Base-by-base conservation (phyloP, 2,797 vertebrate genomes). In the Ptychadena robeensis region DNA sequence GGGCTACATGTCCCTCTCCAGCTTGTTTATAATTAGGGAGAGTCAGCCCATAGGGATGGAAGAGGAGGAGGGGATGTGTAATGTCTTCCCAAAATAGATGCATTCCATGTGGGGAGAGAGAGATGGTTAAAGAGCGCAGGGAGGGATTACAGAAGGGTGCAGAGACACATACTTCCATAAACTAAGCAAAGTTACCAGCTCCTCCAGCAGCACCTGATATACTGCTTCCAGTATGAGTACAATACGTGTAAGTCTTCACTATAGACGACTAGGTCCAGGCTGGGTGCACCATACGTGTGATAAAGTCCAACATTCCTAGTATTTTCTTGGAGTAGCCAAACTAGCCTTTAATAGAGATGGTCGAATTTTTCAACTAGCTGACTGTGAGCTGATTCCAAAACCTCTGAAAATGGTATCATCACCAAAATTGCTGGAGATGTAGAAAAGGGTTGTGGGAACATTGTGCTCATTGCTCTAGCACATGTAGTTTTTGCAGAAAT, bases 91-190 rank as follows among this genome's bases (percentile, higher is more conserved):
- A 80, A 85, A 85, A 85, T 80, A 85, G 82, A 74, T 67, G 12
- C 82, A 74, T 80, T 85, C 81, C 82, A 69, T 85, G 77, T 85
- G 71, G 73, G 82, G 82, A 85, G 63, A 80, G 63, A 59, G 53
- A 2, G 28, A 61, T 61, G n/a, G 57, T 40, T 40, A 28, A 22
- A 65, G 64, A 69, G 67, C 38, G n/a, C 22, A 78, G 44, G 76
- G 76, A 79, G 76, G 65, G 65, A 69, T 69, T 28, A 48, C n/a
- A 15, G 59, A 28, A 63, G 30, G 61, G 25, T 25, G 63, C 32
- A 75, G 34, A 38, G 57, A 31, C 44, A 28, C 15, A 67, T 65
- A 57, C 71, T 67, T 57, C 15, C 28, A 63, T 74, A 27, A 79
- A 68, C 65, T 71, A 72, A 64, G 57, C 63, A 64, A 80, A 65